Conservation (phyloP, 2,888 invertebrate species). For the Tetrapedia diversipes region DNA sequence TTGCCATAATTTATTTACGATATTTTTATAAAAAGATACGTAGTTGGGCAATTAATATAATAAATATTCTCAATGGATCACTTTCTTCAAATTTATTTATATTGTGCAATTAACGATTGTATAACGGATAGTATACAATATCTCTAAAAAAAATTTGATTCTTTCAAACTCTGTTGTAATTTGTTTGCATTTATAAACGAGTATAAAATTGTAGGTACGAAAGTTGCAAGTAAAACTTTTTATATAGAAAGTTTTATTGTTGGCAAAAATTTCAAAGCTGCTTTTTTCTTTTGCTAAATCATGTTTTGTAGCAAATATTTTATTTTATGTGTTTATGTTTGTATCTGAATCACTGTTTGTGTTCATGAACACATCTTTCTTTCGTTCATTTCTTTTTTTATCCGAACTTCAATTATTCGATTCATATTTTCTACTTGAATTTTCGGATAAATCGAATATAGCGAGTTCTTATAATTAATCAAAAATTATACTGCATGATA, state of each 20-base stretch:
- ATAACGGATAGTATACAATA: background rate
- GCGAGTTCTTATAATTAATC: background rate
- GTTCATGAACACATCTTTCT: background rate
- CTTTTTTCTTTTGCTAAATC: background rate
- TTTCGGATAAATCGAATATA: background rate
- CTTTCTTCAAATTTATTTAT: slow-evolving; percentile 23
- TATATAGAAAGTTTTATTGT: background rate
- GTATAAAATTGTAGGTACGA: background rate
- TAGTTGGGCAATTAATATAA: slow-evolving; percentile 27
- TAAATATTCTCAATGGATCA: slow-evolving; percentile 23
- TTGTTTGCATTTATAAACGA: background rate
- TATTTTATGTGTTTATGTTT: background rate
- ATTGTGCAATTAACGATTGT: slow-evolving; percentile 13
- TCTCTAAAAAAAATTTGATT: background rate
- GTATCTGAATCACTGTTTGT: background rate
- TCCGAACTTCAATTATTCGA: background rate
- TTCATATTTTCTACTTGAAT: background rate
- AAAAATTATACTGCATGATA: slow-evolving; percentile 1
- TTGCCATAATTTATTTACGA: slow-evolving; percentile 42
- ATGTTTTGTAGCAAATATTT: background rate
- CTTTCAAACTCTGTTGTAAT: background rate
- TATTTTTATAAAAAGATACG: slow-evolving; percentile 44
- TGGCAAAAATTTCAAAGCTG: background rate
- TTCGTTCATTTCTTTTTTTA: background rate
- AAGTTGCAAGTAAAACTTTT: background rate